These are phyloP conservation scores for Channa striata DNA, from an alignment of 2,797 vertebrate genomes.

Conservation along the genomic window DNA sequence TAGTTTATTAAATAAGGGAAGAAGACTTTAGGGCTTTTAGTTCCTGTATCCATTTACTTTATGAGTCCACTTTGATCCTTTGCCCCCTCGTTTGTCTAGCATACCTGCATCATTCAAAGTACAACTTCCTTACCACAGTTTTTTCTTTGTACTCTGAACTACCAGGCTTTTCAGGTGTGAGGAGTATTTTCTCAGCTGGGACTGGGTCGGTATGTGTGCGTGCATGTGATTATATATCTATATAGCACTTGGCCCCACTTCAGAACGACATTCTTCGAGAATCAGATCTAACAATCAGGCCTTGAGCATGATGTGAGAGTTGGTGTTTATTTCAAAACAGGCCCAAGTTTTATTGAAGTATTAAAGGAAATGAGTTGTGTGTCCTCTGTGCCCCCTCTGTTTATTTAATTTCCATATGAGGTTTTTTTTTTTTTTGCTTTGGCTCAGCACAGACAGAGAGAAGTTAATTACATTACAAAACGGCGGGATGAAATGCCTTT, in stretches of 20 bases:
- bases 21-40: slow-evolving; percentile 64
- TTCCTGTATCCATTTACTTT: slow-evolving; percentile 59
- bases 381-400: slow-evolving; percentile 70
- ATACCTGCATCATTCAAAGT: slow-evolving; percentile 50
- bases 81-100: slow-evolving; percentile 35
- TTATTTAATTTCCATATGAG: slow-evolving; percentile 76
- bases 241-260: slow-evolving; percentile 37
- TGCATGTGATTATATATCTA: not conserved
- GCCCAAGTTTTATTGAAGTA: slow-evolving; percentile 72
- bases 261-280: slow-evolving; percentile 60
- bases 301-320: slow-evolving; percentile 57
- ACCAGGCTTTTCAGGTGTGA: not conserved
- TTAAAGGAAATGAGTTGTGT: slow-evolving; percentile 78
- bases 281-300: slow-evolving; percentile 62
- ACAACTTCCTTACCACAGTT: slow-evolving; percentile 29
- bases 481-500: slow-evolving; percentile 60
- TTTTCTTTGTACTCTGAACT: slow-evolving; percentile 1
- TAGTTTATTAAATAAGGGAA: slow-evolving; percentile 73
- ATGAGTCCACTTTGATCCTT: slow-evolving; percentile 65
- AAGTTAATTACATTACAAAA: slow-evolving; percentile 76
- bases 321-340: slow-evolving; percentile 73
- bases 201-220: not conserved
- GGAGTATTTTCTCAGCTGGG: slow-evolving; percentile 23
- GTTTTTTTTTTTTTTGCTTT: slow-evolving; percentile 36
- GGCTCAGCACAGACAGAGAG: slow-evolving; percentile 57